phyloP scores from a whole-genome alignment of 2,888 invertebrate genomes.

The Apotomis turbidana region DNA sequence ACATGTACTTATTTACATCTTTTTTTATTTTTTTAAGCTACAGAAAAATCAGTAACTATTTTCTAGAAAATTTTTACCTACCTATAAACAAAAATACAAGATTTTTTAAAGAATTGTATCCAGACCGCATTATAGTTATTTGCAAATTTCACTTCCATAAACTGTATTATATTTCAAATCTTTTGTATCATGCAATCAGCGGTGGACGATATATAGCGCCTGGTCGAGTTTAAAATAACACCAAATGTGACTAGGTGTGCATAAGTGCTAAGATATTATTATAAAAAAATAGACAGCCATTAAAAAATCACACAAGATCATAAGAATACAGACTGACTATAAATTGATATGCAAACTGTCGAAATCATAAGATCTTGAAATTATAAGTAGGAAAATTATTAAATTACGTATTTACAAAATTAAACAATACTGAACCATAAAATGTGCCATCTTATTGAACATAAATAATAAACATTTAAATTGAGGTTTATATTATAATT shows the following conservation, averaged over 20 bases:
- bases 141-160: too few species aligned
- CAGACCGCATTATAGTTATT: too few species aligned
- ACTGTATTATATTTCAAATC: too few species aligned
- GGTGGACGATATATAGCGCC: neutral
- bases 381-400: neutral
- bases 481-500: too few species aligned
- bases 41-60: too few species aligned
- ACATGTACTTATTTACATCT: too few species aligned
- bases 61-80: too few species aligned
- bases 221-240: constrained; percentile 5
- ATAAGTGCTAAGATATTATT: constrained; percentile 27
- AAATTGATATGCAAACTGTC: constrained; percentile 33
- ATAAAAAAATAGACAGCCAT: constrained; percentile 30
- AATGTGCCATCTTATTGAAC: too few species aligned
- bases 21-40: too few species aligned
- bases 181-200: neutral
- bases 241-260: constrained; percentile 37
- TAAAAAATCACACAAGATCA: constrained; percentile 27
- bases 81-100: too few species aligned
- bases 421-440: neutral
- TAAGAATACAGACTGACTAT: constrained; percentile 32
- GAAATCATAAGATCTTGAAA: constrained; percentile 32
- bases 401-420: constrained; percentile 33
- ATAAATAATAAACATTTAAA: too few species aligned
- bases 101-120: too few species aligned